Percentiles rank a stretch among this genome's conserved stretches.
Conservation (phyloP, 2,113 vertebrate species). For the Cottus gobio region DNA sequence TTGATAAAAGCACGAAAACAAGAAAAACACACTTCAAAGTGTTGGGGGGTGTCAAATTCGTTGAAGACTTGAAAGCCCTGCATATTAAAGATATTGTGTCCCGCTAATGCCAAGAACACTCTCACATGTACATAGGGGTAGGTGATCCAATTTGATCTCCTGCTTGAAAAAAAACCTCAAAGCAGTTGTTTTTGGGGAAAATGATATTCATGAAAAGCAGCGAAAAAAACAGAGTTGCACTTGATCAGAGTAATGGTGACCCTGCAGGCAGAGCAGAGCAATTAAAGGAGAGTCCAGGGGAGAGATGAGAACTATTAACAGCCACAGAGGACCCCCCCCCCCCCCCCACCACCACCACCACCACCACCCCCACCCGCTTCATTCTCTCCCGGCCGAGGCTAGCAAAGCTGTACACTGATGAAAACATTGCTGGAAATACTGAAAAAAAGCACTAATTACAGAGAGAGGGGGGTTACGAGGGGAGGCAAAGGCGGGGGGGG, state of each 20-base stretch:
- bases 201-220: slow-evolving; percentile 78
- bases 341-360: no score
- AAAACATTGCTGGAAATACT: slow-evolving; percentile 72
- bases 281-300: slow-evolving; percentile 80
- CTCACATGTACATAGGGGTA: slow-evolving; percentile 45
- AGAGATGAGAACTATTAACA: slow-evolving; percentile 81
- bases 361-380: slow-evolving; percentile 46
- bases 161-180: slow-evolving; percentile 68
- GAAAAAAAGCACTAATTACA: slow-evolving; percentile 81
- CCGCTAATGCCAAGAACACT: slow-evolving; percentile 53
- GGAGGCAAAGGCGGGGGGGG: slow-evolving; percentile 1
- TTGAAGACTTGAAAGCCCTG: slow-evolving; percentile 55
- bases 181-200: slow-evolving; percentile 76
- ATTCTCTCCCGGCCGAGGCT: slow-evolving; percentile 42
- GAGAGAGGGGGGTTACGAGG: slow-evolving; percentile 14
- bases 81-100: slow-evolving; percentile 60
- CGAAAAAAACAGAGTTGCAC: slow-evolving; percentile 75
- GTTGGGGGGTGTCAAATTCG: slow-evolving; percentile 50
- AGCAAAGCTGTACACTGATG: slow-evolving; percentile 67
- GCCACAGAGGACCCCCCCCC: slow-evolving; percentile 74
- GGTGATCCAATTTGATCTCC: slow-evolving; percentile 67
- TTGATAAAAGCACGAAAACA: slow-evolving; percentile 63
- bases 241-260: slow-evolving; percentile 81
- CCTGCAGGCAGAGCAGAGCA: slow-evolving; percentile 79
- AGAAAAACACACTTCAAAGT: slow-evolving; percentile 61